Percentiles rank a stretch among this genome's conserved stretches.
These are phyloP conservation scores for Pithecia hirsuta DNA, from an alignment of 2,797 vertebrate genomes.

Conservation along the genomic window DNA sequence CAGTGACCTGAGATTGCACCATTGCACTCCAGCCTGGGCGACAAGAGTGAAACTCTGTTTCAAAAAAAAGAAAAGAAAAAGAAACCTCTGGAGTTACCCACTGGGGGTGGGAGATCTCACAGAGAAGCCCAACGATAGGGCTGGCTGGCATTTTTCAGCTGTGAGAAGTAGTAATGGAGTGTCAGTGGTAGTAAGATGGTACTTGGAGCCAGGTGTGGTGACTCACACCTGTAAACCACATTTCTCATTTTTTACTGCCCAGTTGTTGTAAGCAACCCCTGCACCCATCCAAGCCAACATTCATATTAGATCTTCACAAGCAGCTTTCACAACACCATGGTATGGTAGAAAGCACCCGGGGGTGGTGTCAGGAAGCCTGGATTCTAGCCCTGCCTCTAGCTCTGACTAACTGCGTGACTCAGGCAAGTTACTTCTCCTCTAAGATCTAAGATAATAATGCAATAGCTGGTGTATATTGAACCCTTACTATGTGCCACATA, in stretches of 20 bases:
- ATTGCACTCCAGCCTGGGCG: not conserved
- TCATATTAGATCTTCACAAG: not conserved
- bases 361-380: not conserved
- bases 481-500: not conserved
- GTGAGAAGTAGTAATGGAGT: not conserved
- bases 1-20: not conserved
- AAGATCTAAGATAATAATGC: not conserved
- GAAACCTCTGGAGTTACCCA: not conserved
- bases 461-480: not conserved
- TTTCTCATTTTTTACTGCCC: not conserved
- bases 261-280: not conserved
- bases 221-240: not conserved
- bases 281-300: not conserved
- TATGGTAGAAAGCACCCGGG: not conserved
- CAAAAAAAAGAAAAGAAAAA: not conserved
- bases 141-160: not conserved
- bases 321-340: not conserved
- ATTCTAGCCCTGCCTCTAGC: not conserved
- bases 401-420: not conserved
- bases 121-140: not conserved
- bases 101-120: not conserved
- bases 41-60: not conserved
- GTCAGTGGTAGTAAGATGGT: not conserved
- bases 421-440: not conserved
- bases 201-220: not conserved